Conservation (phyloP, 2,888 invertebrate species). For the Dryococelus australis region DNA sequence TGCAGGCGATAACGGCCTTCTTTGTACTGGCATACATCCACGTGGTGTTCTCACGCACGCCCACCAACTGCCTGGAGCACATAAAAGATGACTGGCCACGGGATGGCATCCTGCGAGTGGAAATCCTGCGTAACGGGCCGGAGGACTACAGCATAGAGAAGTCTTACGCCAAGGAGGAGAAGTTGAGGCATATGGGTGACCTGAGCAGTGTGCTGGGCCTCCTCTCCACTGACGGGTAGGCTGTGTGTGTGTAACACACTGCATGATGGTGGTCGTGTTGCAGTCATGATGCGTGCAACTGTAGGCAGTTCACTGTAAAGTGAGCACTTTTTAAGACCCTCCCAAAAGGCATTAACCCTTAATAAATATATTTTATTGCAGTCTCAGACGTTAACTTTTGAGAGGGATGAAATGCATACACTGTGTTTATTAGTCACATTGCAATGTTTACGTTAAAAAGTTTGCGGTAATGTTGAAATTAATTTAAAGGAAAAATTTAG, state of each 20-base stretch:
- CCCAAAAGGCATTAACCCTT: no score
- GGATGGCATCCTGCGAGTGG: constrained; percentile 92
- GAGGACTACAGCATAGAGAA: constrained; percentile 81
- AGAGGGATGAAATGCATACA: no score
- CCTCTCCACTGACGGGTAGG: constrained; percentile 72
- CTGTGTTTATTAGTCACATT: no score
- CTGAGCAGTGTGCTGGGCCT: constrained; percentile 69
- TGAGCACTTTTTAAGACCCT: no score
- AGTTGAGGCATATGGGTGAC: constrained; percentile 69
- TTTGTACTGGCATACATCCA: constrained; percentile 95
- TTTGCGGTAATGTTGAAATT: no score
- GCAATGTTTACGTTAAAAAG: no score
- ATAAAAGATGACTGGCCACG: constrained; percentile 91
- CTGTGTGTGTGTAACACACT: neutral
- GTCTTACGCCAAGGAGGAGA: constrained; percentile 83
- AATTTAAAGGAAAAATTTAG: no score
- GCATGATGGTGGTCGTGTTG: neutral
- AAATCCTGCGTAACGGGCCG: constrained; percentile 76
- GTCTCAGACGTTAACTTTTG: no score
- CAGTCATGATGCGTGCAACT: no score
- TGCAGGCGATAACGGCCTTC: constrained; percentile 82
- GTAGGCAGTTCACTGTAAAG: no score
- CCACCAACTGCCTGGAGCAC: constrained; percentile 91
- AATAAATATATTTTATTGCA: no score
- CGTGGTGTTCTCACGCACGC: constrained; percentile 89